phyloP scores from a whole-genome alignment of 2,888 invertebrate genomes.

The Meteorus cinctellus region DNA sequence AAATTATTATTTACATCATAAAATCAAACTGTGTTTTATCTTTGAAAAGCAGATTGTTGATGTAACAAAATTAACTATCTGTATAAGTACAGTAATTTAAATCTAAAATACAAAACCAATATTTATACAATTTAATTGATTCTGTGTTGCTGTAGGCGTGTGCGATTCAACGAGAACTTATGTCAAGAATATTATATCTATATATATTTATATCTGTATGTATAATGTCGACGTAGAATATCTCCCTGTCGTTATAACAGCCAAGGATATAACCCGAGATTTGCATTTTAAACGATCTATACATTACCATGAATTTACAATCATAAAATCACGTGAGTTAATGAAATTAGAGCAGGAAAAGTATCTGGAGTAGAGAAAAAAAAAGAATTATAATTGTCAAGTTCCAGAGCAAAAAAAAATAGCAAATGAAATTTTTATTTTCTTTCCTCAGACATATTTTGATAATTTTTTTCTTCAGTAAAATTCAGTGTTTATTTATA shows the following conservation, averaged over 20 bases:
- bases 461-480: too few relatives aligned
- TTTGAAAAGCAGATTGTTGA: constrained; percentile 23
- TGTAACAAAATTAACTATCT: constrained; percentile 14
- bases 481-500: too few relatives aligned
- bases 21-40: background rate
- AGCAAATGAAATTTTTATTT: too few relatives aligned
- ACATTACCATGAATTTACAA: background rate
- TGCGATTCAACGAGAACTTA: constrained; percentile 22
- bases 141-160: constrained; percentile 25
- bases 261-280: constrained; percentile 30
- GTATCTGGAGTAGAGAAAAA: too few relatives aligned
- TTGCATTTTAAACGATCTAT: constrained; percentile 41
- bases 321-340: constrained; percentile 3
- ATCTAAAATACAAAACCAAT: constrained; percentile 34
- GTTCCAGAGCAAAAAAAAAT: too few relatives aligned
- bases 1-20: background rate
- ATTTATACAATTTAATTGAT: constrained; percentile 43
- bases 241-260: constrained; percentile 11
- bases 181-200: constrained; percentile 31
- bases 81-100: constrained; percentile 25
- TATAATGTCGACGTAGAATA: background rate
- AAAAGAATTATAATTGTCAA: too few relatives aligned
- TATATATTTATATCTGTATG: constrained; percentile 33
- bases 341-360: too few relatives aligned
- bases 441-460: too few relatives aligned